phyloP scores from a whole-genome alignment of 1,140 invertebrate species.

The Hestina assimilis region DNA sequence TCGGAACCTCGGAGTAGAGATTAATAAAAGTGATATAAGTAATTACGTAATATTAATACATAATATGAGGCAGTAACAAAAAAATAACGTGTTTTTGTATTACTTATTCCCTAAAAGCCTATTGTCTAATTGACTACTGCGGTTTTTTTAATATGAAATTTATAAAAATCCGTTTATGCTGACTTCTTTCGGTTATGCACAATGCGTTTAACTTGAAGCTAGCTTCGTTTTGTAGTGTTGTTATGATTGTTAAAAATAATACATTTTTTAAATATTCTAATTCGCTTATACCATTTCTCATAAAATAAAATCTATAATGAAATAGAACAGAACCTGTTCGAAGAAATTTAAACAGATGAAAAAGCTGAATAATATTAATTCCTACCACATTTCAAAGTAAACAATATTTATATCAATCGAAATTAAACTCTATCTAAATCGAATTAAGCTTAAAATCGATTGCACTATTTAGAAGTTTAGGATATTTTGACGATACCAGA shows the following conservation, averaged over 20 bases:
- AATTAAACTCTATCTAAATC: slow-evolving; percentile 40
- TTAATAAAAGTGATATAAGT: background rate
- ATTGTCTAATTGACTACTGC: no score
- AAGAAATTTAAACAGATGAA: slow-evolving; percentile 46
- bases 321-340: slow-evolving; percentile 60
- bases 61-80: no score
- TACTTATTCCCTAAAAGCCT: no score
- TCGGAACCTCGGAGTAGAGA: background rate
- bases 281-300: background rate
- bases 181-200: no score
- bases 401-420: slow-evolving; percentile 18
- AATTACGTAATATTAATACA: background rate
- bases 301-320: slow-evolving; percentile 6
- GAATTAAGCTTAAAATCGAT: slow-evolving; percentile 36
- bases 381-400: slow-evolving; percentile 28
- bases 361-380: slow-evolving; percentile 59
- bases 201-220: no score
- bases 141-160: no score
- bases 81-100: no score
- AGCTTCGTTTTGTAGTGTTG: no score
- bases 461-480: slow-evolving; percentile 30
- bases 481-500: slow-evolving; percentile 48
- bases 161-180: no score
- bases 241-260: no score
- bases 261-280: background rate